Percentiles rank a stretch among this genome's conserved stretches.
Conservation (phyloP, 2,797 vertebrate species). For the Antennarius maculatus region DNA sequence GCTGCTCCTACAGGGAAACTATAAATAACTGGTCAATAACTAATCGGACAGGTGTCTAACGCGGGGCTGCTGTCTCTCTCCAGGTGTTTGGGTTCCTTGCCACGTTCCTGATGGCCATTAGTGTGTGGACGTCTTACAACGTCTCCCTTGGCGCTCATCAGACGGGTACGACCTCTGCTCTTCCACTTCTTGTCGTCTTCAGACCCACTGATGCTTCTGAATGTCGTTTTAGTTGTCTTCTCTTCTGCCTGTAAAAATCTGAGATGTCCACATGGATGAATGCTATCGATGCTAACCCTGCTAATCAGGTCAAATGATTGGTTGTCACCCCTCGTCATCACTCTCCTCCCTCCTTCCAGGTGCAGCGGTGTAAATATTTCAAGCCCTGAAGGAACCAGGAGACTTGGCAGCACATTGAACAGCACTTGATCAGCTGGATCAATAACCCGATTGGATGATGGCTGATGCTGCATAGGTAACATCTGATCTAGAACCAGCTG, state of each 20-base stretch:
- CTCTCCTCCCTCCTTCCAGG: constrained; percentile 41
- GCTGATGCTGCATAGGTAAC: constrained; percentile 17
- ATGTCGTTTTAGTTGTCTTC: too few relatives aligned
- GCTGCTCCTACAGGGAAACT: too few relatives aligned
- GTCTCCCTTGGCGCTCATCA: constrained; percentile 88
- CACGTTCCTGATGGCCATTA: constrained; percentile 87
- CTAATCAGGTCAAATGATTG: too few relatives aligned
- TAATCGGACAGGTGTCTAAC: too few relatives aligned
- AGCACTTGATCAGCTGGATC: constrained; percentile 28
- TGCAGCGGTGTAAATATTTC: constrained; percentile 60
- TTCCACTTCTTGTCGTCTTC: too few relatives aligned
- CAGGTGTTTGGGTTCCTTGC: constrained; percentile 93
- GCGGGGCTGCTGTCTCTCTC: constrained; percentile 8
- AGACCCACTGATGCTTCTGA: too few relatives aligned
- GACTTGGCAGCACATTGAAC: constrained; percentile 25
- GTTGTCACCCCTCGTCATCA: too few relatives aligned
- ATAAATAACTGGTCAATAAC: too few relatives aligned
- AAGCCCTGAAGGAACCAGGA: constrained; percentile 11
- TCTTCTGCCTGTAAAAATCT: too few relatives aligned
- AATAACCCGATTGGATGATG: constrained; percentile 37
- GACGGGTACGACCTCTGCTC: constrained; percentile 74
- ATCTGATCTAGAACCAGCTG: constrained; percentile 35
- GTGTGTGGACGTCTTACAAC: constrained; percentile 91
- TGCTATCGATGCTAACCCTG: too few relatives aligned
- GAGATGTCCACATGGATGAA: too few relatives aligned